Evolutionary conservation across 2,113 vertebrate species (phyloP).

Genomic region (Cygnus atratus): DNA sequence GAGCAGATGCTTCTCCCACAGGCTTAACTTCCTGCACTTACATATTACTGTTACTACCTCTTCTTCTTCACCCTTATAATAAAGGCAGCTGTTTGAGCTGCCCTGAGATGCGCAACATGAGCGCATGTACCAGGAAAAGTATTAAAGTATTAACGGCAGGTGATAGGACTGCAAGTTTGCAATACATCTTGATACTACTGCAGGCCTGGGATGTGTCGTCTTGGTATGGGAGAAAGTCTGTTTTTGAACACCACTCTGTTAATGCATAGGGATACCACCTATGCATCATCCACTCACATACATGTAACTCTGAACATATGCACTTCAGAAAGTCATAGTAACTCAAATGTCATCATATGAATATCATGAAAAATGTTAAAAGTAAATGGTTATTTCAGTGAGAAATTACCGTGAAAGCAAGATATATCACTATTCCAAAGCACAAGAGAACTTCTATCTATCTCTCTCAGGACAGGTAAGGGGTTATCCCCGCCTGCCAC

Average conservation of each 20-base stretch:
- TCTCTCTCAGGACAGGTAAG: not conserved
- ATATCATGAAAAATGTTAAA: not conserved
- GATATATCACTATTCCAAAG: not conserved
- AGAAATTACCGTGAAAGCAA: not conserved
- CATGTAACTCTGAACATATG: not conserved
- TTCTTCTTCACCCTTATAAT: not conserved
- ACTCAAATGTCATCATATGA: not conserved
- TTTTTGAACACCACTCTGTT: not conserved
- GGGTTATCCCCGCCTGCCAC: not conserved
- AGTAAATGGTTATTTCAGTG: not conserved
- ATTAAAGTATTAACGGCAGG: not conserved
- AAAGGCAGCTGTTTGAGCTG: not conserved
- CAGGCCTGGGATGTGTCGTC: not conserved
- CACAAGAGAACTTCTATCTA: not conserved
- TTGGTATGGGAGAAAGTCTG: not conserved
- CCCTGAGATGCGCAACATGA: not conserved
- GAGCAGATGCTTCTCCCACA: not conserved
- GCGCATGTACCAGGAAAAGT: not conserved
- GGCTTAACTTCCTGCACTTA: not conserved
- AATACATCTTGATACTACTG: rapidly evolving
- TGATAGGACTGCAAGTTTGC: not conserved
- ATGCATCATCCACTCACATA: not conserved
- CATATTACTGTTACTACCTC: rapidly evolving
- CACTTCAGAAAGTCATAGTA: not conserved
- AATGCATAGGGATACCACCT: not conserved